phyloP scores from a whole-genome alignment of 2,888 invertebrate genomes.

The Pterobdella sp. region DNA sequence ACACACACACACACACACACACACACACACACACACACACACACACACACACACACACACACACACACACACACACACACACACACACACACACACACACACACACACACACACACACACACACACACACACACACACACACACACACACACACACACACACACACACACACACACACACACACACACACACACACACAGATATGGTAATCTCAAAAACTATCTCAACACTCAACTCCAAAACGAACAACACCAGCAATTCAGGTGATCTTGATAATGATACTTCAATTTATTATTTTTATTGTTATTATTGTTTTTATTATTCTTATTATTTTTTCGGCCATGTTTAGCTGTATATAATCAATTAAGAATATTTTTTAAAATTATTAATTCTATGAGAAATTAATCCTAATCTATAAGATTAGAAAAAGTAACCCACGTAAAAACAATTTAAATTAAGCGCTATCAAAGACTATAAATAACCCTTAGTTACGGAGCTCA shows the following conservation, averaged over 20 bases:
- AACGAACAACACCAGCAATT: not conserved
- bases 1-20: conserved; percentile 1
- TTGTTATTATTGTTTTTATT: not conserved
- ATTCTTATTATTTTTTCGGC: not conserved
- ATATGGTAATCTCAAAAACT: conserved; percentile 73
- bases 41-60: conserved; percentile 1
- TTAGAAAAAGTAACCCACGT: no score
- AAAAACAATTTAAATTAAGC: no score
- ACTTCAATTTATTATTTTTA: not conserved
- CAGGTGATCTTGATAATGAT: not conserved
- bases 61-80: conserved; percentile 1
- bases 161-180: conserved; percentile 30
- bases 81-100: conserved; percentile 1
- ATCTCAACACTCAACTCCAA: conserved; percentile 52
- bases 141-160: conserved; percentile 29
- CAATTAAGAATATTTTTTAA: not conserved
- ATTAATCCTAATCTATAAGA: no score
- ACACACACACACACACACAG: conserved; percentile 43
- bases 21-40: conserved; percentile 1
- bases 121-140: conserved; percentile 26
- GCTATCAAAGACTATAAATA: no score
- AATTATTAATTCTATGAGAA: no score
- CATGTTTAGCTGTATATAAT: not conserved
- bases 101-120: conserved; percentile 4
- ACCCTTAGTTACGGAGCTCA: conserved; percentile 67